Evolutionary conservation across 2,888 invertebrate species (phyloP).

Genomic region (Lymantria dispar): DNA sequence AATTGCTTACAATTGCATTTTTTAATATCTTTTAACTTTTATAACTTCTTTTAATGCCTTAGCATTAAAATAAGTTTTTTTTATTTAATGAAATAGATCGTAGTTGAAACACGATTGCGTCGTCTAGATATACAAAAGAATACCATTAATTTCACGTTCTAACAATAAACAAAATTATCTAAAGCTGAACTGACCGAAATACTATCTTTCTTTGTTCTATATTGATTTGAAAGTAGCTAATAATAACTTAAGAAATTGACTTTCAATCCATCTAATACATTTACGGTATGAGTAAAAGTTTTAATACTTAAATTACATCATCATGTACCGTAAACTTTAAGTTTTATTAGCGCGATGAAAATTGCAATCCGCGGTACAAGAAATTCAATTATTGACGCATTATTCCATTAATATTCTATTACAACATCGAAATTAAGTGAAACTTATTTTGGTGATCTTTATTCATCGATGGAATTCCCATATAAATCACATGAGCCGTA

Average conservation of each 20-base stretch:
- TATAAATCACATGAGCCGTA: slow-evolving; percentile 51
- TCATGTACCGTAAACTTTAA: slow-evolving; percentile 13
- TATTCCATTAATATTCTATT: slow-evolving; percentile 20
- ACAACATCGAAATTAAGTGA: slow-evolving; percentile 5
- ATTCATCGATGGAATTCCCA: slow-evolving; percentile 39
- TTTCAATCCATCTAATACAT: slow-evolving; percentile 15
- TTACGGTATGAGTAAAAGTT: slow-evolving; percentile 29
- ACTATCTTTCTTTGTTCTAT: slow-evolving; percentile 21
- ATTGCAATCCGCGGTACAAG: background rate
- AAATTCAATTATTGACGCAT: slow-evolving; percentile 13
- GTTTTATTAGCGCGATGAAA: slow-evolving; percentile 17
- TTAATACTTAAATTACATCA: slow-evolving; percentile 22
- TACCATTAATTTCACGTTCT: background rate
- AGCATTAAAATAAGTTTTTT: too few relatives aligned
- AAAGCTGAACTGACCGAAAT: background rate
- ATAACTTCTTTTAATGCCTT: too few relatives aligned
- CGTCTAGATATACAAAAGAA: background rate
- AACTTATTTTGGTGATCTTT: background rate
- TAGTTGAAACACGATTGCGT: too few relatives aligned
- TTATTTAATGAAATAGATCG: too few relatives aligned
- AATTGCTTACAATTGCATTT: too few relatives aligned
- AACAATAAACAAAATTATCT: background rate
- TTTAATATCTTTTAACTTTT: too few relatives aligned
- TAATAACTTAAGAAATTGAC: slow-evolving; percentile 14
- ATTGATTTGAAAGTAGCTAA: slow-evolving; percentile 16